phyloP scores from a whole-genome alignment of 35 echinoderm and acorn worm species.

The Patiria miniata region DNA sequence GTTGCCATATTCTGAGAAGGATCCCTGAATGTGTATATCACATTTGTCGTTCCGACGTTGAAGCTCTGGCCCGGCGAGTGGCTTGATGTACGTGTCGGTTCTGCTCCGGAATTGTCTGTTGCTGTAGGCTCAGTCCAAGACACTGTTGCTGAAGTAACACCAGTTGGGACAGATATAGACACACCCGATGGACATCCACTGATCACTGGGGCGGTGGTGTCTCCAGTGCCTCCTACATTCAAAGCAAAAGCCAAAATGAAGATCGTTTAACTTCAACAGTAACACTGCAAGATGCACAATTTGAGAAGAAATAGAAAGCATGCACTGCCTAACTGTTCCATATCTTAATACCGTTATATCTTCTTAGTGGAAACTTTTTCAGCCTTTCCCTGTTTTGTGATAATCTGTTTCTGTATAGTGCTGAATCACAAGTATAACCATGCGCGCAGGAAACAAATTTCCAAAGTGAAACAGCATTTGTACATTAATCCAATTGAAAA shows the following conservation, averaged over 20 bases:
- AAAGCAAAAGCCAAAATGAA: no score
- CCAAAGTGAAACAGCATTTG: no score
- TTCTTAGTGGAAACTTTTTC: no score
- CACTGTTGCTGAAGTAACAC: not conserved
- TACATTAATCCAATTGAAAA: no score
- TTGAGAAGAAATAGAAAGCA: no score
- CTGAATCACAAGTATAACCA: no score
- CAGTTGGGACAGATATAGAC: not conserved
- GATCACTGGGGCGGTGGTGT: slow-evolving; percentile 49
- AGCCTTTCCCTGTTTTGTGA: no score
- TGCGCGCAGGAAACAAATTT: no score
- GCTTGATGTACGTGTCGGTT: not conserved
- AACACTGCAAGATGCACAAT: not conserved
- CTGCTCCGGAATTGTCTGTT: slow-evolving; percentile 52
- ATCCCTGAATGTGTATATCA: slow-evolving; percentile 49
- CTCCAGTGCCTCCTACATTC: not conserved
- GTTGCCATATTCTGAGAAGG: slow-evolving; percentile 19
- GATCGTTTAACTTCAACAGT: no score
- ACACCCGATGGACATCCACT: slow-evolving; percentile 32
- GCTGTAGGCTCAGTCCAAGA: slow-evolving; percentile 58
- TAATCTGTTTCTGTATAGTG: no score
- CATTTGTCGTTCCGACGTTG: slow-evolving; percentile 10
- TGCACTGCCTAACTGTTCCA: no score
- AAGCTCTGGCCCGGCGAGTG: slow-evolving; percentile 1
- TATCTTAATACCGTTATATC: no score